These are phyloP conservation scores for Syndactyla subalaris DNA, from an alignment of 2,797 vertebrate species.

Conservation along the genomic window DNA sequence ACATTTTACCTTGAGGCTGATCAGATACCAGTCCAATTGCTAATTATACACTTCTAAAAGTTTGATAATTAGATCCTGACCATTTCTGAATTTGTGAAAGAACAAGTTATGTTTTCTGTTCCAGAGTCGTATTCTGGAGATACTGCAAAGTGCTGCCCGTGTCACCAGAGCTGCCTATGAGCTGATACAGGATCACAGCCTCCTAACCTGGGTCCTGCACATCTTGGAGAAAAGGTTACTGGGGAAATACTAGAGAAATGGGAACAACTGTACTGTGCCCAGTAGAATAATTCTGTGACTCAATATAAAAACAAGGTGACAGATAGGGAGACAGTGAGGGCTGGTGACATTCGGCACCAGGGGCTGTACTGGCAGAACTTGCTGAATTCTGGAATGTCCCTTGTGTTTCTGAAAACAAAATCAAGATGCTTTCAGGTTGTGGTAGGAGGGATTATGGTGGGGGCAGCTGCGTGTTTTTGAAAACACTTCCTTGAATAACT, in stretches of 20 bases:
- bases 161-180: constrained; percentile 86
- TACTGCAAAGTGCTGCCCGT: constrained; percentile 80
- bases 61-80: neutral
- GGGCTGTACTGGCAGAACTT: neutral
- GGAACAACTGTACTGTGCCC: neutral
- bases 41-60: neutral
- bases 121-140: constrained; percentile 85
- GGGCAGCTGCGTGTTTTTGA: neutral
- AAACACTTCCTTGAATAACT: neutral
- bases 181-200: constrained; percentile 85
- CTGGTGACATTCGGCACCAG: neutral
- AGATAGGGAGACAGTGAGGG: accelerated
- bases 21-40: neutral
- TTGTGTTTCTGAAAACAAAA: neutral
- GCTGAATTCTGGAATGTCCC: neutral
- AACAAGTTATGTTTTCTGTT: neutral
- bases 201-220: constrained; percentile 88
- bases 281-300: neutral
- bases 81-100: neutral
- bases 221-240: constrained; percentile 83
- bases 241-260: neutral
- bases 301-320: neutral
- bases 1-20: neutral
- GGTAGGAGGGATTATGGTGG: neutral
- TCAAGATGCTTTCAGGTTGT: neutral